Percentiles rank a stretch among this genome's conserved stretches.
phyloP scores from a whole-genome alignment of 2,797 vertebrate genomes.

The Pteropus rufus region DNA sequence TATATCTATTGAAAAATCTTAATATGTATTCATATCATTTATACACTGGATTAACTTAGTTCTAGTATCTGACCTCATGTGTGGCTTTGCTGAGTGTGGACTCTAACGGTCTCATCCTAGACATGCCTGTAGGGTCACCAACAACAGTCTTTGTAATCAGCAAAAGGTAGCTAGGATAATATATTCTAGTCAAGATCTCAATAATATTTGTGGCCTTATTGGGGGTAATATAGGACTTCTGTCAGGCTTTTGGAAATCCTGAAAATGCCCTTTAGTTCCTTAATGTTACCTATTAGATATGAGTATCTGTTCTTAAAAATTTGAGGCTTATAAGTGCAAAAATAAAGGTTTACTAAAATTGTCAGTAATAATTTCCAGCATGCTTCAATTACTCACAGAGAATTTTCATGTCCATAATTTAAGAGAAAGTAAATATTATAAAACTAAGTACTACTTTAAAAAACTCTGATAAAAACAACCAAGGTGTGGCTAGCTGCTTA shows the following conservation, averaged over 20 bases:
- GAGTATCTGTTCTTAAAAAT: background rate
- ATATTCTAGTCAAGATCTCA: background rate
- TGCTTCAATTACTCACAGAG: background rate
- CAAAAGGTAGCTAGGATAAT: background rate
- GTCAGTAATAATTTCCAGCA: background rate
- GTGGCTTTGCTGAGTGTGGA: background rate
- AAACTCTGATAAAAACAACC: background rate
- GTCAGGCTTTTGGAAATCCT: background rate
- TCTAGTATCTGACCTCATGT: background rate
- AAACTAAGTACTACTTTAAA: background rate
- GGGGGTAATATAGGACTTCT: background rate
- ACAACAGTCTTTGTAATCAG: background rate
- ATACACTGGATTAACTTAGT: background rate
- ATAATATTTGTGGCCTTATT: background rate
- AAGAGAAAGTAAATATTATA: background rate
- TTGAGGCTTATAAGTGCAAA: background rate
- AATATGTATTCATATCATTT: background rate
- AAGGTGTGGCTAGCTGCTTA: background rate
- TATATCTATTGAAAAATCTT: background rate
- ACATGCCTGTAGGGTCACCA: background rate
- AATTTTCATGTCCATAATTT: background rate
- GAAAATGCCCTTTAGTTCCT: background rate
- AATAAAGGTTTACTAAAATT: constrained; percentile 14
- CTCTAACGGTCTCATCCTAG: background rate
- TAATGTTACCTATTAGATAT: background rate